phyloP scores from a whole-genome alignment of 1,140 invertebrate species.

The Subanguina moxae region DNA sequence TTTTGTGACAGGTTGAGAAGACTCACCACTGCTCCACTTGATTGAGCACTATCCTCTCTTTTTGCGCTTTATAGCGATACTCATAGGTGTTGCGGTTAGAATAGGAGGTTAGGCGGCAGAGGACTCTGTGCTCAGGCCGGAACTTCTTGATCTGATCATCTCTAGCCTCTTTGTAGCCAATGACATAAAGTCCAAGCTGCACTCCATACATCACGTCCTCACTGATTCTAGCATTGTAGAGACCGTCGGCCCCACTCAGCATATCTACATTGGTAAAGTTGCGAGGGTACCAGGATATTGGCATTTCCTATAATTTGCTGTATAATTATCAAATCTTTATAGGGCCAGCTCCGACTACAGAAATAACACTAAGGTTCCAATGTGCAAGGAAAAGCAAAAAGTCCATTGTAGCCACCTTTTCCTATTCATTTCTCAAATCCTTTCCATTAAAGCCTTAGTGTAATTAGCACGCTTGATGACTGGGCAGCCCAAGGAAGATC shows the following conservation, averaged over 20 bases:
- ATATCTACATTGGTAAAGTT: constrained; percentile 59
- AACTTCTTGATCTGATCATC: constrained; percentile 59
- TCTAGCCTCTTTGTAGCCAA: constrained; percentile 57
- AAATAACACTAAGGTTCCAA: too few species aligned
- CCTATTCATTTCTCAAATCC: too few species aligned
- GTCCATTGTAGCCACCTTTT: too few species aligned
- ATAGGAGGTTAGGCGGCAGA: constrained; percentile 46
- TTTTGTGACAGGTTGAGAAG: too few species aligned
- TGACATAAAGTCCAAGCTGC: constrained; percentile 57
- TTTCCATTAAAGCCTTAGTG: too few species aligned
- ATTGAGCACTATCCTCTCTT: constrained; percentile 56
- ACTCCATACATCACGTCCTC: constrained; percentile 53
- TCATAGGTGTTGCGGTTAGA: constrained; percentile 52
- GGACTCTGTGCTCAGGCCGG: constrained; percentile 54
- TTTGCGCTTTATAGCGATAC: constrained; percentile 55
- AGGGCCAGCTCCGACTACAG: too few species aligned
- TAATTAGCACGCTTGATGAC: too few species aligned
- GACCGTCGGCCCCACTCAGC: constrained; percentile 8
- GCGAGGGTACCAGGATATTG: constrained; percentile 55
- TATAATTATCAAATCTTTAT: too few species aligned
- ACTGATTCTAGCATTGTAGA: not conserved
- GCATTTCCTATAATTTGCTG: constrained; percentile 42
- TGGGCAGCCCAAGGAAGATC: too few species aligned
- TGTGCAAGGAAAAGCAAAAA: too few species aligned
- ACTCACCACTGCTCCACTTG: constrained; percentile 48